Percentiles rank a stretch among this genome's conserved stretches.
phyloP scores from a whole-genome alignment of 2,797 vertebrate genomes.

The Psittacula derbiana region DNA sequence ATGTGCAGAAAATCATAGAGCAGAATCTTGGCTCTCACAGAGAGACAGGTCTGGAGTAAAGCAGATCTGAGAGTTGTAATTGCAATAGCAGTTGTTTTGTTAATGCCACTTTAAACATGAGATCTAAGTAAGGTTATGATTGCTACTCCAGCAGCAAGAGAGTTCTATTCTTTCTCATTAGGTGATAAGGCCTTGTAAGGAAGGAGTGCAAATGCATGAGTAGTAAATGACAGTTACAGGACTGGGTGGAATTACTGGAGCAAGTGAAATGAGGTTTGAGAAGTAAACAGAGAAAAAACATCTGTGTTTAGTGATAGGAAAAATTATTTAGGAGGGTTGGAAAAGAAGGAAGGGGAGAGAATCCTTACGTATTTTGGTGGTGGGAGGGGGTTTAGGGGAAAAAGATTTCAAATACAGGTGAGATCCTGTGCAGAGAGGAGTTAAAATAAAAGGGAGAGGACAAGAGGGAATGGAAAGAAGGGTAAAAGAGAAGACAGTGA shows the following conservation, averaged over 20 bases:
- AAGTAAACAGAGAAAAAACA: background rate
- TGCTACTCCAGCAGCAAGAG: background rate
- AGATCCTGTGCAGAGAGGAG: background rate
- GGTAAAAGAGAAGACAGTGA: background rate
- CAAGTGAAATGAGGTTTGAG: background rate
- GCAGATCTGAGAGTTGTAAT: background rate
- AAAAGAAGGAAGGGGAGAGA: background rate
- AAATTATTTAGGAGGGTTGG: background rate
- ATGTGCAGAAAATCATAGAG: background rate
- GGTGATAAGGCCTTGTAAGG: background rate
- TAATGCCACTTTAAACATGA: background rate
- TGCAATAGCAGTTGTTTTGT: background rate
- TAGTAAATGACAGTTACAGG: background rate
- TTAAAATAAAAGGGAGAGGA: background rate
- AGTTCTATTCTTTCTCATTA: background rate
- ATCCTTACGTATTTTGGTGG: background rate
- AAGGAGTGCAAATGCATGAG: background rate
- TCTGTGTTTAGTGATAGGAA: background rate
- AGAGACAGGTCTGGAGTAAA: background rate
- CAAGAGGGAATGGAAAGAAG: background rate
- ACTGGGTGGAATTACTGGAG: background rate
- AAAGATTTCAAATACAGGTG: background rate
- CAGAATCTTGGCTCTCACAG: background rate
- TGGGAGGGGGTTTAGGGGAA: rapidly evolving
- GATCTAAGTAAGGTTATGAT: background rate